Evolutionary conservation across 2,113 vertebrate species (phyloP), one percentile per base, ranked within the genome.

Genomic region (Camelus dromedarius): DNA sequence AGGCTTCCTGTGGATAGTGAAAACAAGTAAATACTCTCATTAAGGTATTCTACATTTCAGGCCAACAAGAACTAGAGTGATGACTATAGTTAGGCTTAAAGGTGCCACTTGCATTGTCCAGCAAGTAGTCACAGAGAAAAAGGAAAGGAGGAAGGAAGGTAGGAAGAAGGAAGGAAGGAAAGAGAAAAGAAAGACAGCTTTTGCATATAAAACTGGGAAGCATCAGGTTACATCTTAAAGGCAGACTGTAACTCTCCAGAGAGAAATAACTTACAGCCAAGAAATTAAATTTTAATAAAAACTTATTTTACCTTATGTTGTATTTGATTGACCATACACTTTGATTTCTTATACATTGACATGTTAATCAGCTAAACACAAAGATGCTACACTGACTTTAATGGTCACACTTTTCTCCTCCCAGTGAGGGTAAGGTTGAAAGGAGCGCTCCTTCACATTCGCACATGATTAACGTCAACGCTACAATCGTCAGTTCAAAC

Each of bases 201-300:
- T 69, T 20, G 4, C 24, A 64, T 14, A 32, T 7, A 69, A 89
- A 91, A 73, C 20, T 69, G 5, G 66, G 28, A 94, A 69, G 1
- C 35, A 73, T 46, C 80, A 81, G 79, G 38, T 62, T 91, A 73
- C 76, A 13, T 58, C 11, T 77, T 54, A 26, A 89, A 46, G 38
- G 52, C 4, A 72, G 22, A n/a, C 16, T 70, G 13, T 38, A 50
- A 67, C 38, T 77, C 28, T 64, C 32, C 12, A 86, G 32, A 85
- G 30, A 91, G 60, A 76, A 81, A n/a, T 14, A 84, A 15, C 7
- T 42, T 42, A 73, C 60, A 88, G 26, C 11, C 73, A 93, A 81
- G 6, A 83, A 80, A 91, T 52, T 16, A 75, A 85, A 70, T 62
- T 80, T 93, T 85, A 89, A 85, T 91, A 64, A 93, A 95, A 89